Percentiles rank a stretch among this genome's conserved stretches.
phyloP scores from a whole-genome alignment of 1,140 invertebrate species.

The Vollenhovia emeryi region DNA sequence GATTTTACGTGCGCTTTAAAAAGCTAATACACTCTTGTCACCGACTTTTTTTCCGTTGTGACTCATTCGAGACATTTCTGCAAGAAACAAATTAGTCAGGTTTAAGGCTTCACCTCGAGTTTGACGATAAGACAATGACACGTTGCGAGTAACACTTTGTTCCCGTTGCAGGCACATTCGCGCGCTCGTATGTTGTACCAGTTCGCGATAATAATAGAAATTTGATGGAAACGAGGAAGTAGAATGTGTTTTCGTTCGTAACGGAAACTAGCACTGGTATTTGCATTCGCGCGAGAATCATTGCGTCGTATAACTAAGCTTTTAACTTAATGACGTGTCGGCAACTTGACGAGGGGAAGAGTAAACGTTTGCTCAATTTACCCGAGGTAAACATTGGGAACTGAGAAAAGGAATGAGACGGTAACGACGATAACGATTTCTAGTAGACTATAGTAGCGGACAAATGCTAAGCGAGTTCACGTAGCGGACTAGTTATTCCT shows the following conservation, averaged over 20 bases:
- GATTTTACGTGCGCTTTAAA: not conserved
- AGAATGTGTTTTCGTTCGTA: not conserved
- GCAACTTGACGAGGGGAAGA: slow-evolving; percentile 6
- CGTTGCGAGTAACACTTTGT: not conserved
- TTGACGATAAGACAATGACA: not conserved
- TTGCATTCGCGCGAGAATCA: not conserved
- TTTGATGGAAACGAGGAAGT: not conserved
- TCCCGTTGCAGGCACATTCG: not conserved
- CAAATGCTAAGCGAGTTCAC: not conserved
- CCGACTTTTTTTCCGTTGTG: not conserved
- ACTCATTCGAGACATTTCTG: too few species aligned
- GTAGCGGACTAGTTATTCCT: not conserved
- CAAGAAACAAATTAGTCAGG: too few species aligned
- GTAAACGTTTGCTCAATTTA: slow-evolving; percentile 51
- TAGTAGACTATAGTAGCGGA: not conserved
- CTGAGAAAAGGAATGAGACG: not conserved
- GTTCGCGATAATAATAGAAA: not conserved
- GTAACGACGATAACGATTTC: not conserved
- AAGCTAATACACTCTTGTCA: not conserved
- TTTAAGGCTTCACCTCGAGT: too few species aligned
- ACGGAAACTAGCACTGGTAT: not conserved
- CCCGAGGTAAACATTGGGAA: slow-evolving; percentile 32
- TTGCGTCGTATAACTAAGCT: slow-evolving; percentile 8
- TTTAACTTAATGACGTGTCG: slow-evolving; percentile 58
- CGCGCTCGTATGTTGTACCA: too few species aligned